phyloP scores from a whole-genome alignment of 1,140 invertebrate genomes.

The Achatina immaculata region DNA sequence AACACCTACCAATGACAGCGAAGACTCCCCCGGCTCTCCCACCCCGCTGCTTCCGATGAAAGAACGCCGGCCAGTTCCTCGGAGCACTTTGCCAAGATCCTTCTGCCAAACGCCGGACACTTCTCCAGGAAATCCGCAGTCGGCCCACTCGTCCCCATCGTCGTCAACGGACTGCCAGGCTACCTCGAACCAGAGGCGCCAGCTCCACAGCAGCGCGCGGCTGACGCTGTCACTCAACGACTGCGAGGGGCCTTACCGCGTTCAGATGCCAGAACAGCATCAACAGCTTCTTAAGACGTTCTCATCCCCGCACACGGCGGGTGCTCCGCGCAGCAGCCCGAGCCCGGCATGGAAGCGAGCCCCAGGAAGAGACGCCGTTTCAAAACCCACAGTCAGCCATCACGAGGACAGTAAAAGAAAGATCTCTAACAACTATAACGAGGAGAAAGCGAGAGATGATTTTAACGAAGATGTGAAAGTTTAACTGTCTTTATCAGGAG shows the following conservation, averaged over 20 bases:
- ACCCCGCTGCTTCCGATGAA: constrained; percentile 13
- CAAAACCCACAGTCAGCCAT: too few relatives aligned
- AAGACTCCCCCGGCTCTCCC: constrained; percentile 18
- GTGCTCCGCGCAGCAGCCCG: not conserved
- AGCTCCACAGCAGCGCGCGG: not conserved
- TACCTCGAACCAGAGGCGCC: not conserved
- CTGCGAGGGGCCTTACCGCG: not conserved
- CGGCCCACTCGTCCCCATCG: constrained; percentile 9
- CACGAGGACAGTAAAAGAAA: too few relatives aligned
- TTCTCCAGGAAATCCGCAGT: not conserved
- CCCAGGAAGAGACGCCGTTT: too few relatives aligned
- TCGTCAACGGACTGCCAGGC: not conserved
- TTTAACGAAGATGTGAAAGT: too few relatives aligned
- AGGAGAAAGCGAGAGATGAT: too few relatives aligned
- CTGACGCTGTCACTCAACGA: not conserved
- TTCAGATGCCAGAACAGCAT: not conserved
- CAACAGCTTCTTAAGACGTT: constrained; percentile 19
- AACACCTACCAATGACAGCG: not conserved
- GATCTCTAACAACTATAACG: too few relatives aligned
- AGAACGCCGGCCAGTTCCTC: not conserved
- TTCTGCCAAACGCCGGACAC: not conserved
- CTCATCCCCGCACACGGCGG: not conserved
- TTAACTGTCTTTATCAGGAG: too few relatives aligned
- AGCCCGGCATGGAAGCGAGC: not conserved
- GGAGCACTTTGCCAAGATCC: not conserved